phyloP scores from a whole-genome alignment of 2,797 vertebrate species.

The Sebastes hubbsi region DNA sequence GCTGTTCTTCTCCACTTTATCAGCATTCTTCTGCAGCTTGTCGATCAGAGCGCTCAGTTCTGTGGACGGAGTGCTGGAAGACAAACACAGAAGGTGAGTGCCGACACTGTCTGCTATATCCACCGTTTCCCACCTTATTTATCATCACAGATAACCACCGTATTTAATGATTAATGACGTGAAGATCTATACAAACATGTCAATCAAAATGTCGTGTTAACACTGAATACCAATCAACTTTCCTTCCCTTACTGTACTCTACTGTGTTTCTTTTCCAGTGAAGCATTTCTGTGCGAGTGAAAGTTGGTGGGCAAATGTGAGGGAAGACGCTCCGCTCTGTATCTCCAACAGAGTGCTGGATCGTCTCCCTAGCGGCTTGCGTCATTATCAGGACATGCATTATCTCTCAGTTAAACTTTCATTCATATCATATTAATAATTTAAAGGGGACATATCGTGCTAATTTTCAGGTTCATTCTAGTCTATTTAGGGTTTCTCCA shows the following conservation, averaged over 20 bases:
- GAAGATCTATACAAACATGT: background rate
- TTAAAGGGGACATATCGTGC: too few species aligned
- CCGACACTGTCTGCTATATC: background rate
- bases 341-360: background rate
- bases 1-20: conserved; percentile 96
- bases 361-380: background rate
- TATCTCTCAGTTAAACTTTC: background rate
- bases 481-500: too few species aligned
- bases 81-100: background rate
- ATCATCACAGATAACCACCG: background rate
- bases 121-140: background rate
- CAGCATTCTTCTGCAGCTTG: conserved; percentile 94
- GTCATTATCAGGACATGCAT: background rate
- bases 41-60: conserved; percentile 89
- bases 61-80: conserved; percentile 37
- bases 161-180: background rate
- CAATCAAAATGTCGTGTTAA: background rate
- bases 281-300: too few species aligned
- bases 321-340: too few species aligned
- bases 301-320: background rate
- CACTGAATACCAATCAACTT: background rate
- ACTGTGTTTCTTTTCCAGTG: too few species aligned
- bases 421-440: too few species aligned
- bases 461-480: too few species aligned
- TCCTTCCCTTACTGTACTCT: too few species aligned